phyloP scores from a whole-genome alignment of 2,113 vertebrate genomes.

The Seriola rivoliana region DNA sequence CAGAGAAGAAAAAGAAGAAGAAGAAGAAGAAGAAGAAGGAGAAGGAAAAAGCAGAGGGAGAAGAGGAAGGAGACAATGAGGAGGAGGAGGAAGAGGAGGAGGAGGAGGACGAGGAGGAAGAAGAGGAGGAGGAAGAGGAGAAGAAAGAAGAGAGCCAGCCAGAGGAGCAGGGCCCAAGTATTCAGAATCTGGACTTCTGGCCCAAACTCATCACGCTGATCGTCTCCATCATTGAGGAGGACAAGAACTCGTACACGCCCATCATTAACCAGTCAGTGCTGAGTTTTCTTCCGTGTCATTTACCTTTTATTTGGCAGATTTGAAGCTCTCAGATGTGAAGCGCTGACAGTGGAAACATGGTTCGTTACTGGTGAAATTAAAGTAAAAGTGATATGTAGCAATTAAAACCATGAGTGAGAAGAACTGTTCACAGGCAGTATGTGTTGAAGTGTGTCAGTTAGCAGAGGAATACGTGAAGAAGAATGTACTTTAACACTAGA shows the following conservation, averaged over 20 bases:
- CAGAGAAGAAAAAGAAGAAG: conserved; percentile 71
- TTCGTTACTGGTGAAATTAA: neutral
- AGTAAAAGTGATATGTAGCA: too few species aligned
- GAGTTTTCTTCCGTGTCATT: neutral
- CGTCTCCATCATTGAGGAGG: conserved; percentile 98
- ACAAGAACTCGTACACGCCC: conserved; percentile 94
- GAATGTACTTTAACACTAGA: too few species aligned
- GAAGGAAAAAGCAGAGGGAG: conserved; percentile 39
- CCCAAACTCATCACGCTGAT: conserved; percentile 98
- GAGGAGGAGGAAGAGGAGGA: conserved; percentile 35
- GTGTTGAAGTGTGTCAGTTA: too few species aligned
- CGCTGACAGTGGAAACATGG: too few species aligned
- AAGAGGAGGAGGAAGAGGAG: conserved; percentile 81
- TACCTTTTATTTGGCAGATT: too few species aligned
- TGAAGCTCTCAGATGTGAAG: neutral
- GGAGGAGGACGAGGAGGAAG: conserved; percentile 43
- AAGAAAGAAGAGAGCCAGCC: conserved; percentile 73
- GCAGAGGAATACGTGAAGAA: too few species aligned
- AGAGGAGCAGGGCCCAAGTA: conserved; percentile 94
- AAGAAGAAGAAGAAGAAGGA: conserved; percentile 44
- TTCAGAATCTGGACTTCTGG: conserved; percentile 98
- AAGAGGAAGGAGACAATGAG: conserved; percentile 1
- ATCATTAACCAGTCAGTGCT: conserved; percentile 94
- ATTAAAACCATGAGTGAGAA: too few species aligned
- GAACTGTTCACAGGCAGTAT: too few species aligned